These are phyloP conservation scores for Bombyx mandarina DNA, from an alignment of 1,140 invertebrate genomes.

Conservation along the genomic window DNA sequence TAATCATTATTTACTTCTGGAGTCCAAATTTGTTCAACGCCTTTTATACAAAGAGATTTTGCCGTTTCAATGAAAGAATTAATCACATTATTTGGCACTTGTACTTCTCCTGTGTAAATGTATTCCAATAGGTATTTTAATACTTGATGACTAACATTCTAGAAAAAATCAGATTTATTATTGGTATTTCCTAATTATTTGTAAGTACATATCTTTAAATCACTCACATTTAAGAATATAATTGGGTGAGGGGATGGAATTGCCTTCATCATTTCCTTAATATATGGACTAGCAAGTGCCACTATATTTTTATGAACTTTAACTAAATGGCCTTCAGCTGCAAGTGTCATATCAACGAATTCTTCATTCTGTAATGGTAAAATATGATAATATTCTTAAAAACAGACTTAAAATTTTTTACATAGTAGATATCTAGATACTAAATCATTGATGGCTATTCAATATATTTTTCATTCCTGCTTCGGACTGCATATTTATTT, in stretches of 20 bases:
- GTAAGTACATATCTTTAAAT: background rate
- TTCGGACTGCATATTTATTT: no score
- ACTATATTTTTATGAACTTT: constrained; percentile 82
- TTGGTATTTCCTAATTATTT: background rate
- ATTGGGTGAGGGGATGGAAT: constrained; percentile 83
- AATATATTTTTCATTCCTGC: no score
- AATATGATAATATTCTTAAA: background rate
- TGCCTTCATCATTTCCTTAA: constrained; percentile 79
- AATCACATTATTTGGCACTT: constrained; percentile 20
- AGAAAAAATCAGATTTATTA: constrained; percentile 13
- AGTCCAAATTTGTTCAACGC: constrained; percentile 11
- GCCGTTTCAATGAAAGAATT: constrained; percentile 24
- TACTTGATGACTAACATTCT: constrained; percentile 29
- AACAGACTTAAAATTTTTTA: background rate
- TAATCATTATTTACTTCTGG: no score
- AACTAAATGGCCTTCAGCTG: constrained; percentile 79
- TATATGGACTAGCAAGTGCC: constrained; percentile 80
- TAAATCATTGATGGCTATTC: no score
- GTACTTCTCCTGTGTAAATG: constrained; percentile 38
- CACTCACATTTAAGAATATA: constrained; percentile 71
- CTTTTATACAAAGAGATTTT: constrained; percentile 26
- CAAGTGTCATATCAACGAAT: constrained; percentile 82
- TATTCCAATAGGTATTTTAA: constrained; percentile 33
- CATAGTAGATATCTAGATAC: no score
- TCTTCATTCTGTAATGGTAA: constrained; percentile 73